Base-by-base conservation (phyloP, 1,140 invertebrate genomes). In the Rhyacophila brunnea region DNA sequence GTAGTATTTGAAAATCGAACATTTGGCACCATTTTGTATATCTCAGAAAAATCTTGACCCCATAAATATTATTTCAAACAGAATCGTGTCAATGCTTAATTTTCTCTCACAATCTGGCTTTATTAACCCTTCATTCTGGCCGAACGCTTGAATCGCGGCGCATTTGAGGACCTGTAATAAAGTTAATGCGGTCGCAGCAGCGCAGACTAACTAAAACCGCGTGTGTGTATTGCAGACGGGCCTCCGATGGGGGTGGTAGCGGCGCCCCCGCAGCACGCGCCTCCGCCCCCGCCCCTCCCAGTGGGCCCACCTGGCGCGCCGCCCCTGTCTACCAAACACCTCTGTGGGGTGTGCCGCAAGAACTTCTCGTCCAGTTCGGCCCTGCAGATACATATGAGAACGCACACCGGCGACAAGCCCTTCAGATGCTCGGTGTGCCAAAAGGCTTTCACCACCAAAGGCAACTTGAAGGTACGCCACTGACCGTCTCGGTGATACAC, bases 401-500 rank as follows among this genome's bases (percentile, higher is more conserved):
- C 96, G 1, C 96, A 99, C 80, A 98, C 95, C 10, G 95, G 95
- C 6, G 95, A 98, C 81, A 96, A 96, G 73, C 95, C 96, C 3
- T 98, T 98, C 83, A 89, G 93, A 73, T 99, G 96, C 80, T 91
- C 87, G 64, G 89, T 95, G 68, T 96, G 94, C 74, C 88, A 90
- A 73, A 93, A 95, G 80, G 94, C 95, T 50, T 99, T 98, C 83
- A 97, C 95, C 60, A 98, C 95, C 64, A 95, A 96, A 80, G 96
- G 96, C 64, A 99, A 99, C 78, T 86, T 99, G 35, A 99, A 99
- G 88, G 93, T 95, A 85, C 74, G 67, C 36, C 36, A 36, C 38
- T 28, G 23, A 28, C 23, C 23, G 23, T 28, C 23, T 28, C 23
- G 4, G 23, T 28, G 23, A 28, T 9, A 28, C 23, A 28, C 3